phyloP scores from a whole-genome alignment of 2,113 vertebrate genomes.

The Gallinago media region DNA sequence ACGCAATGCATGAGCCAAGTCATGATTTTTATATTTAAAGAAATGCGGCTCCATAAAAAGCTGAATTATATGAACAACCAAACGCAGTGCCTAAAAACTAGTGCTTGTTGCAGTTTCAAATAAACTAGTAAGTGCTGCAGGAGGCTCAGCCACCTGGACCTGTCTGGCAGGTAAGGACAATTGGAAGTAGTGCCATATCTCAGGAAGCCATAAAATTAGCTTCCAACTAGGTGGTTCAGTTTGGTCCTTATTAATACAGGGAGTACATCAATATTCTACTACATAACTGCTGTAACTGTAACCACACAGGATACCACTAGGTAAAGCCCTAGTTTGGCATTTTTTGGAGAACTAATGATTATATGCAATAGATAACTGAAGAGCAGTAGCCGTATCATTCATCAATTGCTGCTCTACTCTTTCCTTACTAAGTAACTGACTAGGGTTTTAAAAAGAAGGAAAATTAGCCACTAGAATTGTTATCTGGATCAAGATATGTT shows the following conservation, averaged over 20 bases:
- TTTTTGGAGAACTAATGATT: background rate
- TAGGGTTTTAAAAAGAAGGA: background rate
- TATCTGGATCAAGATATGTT: background rate
- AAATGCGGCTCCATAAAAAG: background rate
- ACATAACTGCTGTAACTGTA: background rate
- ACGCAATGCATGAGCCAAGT: background rate
- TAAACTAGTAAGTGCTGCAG: background rate
- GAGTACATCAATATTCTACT: background rate
- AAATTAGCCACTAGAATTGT: background rate
- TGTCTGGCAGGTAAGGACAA: background rate
- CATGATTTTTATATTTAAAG: background rate
- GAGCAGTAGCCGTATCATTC: background rate
- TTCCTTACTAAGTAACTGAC: background rate
- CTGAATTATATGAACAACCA: background rate
- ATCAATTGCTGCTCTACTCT: background rate
- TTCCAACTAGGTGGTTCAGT: background rate
- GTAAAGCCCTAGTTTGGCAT: background rate
- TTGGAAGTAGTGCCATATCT: background rate
- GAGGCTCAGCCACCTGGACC: background rate
- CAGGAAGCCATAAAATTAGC: background rate
- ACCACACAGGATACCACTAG: background rate
- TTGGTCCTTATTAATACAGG: background rate
- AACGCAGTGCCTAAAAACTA: background rate
- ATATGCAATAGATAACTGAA: background rate
- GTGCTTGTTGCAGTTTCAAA: background rate